Evolutionary conservation across 2,113 vertebrate species (phyloP).

Genomic region (Elephantulus edwardii): DNA sequence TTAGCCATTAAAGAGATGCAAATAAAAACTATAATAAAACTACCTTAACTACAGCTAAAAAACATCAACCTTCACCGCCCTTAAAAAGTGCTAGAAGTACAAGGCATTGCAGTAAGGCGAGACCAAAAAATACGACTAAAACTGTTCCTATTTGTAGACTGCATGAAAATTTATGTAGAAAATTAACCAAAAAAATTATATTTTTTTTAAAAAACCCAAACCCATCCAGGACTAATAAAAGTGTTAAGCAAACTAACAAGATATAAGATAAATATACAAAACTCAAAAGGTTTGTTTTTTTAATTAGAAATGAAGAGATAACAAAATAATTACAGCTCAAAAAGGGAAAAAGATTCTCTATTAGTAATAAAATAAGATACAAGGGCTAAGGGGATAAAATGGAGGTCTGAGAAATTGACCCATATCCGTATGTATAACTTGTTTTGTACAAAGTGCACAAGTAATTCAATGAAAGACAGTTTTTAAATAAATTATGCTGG

Average conservation of each 20-base stretch:
- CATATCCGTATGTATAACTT: not conserved
- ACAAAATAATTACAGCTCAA: not conserved
- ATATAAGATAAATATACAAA: not conserved
- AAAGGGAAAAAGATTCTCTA: not conserved
- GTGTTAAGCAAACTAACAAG: not conserved
- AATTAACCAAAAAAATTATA: not conserved
- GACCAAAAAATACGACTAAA: slow-evolving; percentile 36
- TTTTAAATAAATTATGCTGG: not conserved
- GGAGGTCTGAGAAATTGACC: not conserved
- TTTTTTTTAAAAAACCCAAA: not conserved
- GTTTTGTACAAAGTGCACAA: slow-evolving; percentile 38
- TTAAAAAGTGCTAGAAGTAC: not conserved
- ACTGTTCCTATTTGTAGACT: not conserved
- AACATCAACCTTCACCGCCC: not conserved
- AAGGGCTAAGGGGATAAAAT: not conserved
- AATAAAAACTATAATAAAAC: not conserved
- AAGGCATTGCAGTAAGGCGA: not conserved
- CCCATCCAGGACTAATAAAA: not conserved
- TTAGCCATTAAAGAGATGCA: not conserved
- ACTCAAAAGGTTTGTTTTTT: slow-evolving; percentile 44
- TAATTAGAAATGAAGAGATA: not conserved
- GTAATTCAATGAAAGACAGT: not conserved
- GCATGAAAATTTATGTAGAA: not conserved
- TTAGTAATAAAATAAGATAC: not conserved
- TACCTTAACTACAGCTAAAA: not conserved